A percentile compares a stretch with the other conserved stretches of the same genome.
Conservation (phyloP, 2,888 invertebrate species). For the Bimastos eiseni region DNA sequence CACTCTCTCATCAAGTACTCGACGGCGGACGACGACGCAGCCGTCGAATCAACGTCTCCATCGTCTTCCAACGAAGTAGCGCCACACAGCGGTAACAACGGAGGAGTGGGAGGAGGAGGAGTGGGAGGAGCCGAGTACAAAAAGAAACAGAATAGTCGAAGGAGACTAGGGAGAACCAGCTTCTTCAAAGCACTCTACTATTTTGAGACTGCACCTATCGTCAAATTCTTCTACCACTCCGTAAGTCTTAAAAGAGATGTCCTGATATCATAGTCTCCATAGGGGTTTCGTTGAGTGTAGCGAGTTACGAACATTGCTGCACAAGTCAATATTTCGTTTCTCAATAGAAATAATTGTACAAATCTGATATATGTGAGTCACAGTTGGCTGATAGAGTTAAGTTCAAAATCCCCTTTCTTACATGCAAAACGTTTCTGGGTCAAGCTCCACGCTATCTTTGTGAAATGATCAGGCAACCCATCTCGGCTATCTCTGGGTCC, state of each 20-base stretch:
- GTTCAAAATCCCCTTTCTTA: too few species aligned
- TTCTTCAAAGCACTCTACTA: slow-evolving; percentile 52
- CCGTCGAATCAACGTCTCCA: not conserved
- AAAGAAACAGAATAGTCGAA: slow-evolving; percentile 23
- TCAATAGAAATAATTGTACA: too few species aligned
- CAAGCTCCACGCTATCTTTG: too few species aligned
- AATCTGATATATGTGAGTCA: too few species aligned
- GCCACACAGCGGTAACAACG: slow-evolving; percentile 26
- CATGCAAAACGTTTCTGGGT: too few species aligned
- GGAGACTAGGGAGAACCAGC: slow-evolving; percentile 44
- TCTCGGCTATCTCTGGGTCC: too few species aligned
- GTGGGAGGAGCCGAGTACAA: slow-evolving; percentile 14
- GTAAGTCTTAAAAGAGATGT: slow-evolving; percentile 46
- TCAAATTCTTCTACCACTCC: slow-evolving; percentile 56
- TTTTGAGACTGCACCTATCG: slow-evolving; percentile 60
- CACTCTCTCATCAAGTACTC: slow-evolving; percentile 53
- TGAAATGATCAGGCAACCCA: too few species aligned
- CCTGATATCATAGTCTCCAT: not conserved
- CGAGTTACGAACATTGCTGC: too few species aligned
- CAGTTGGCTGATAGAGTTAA: too few species aligned
- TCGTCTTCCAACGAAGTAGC: not conserved
- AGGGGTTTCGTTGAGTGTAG: too few species aligned
- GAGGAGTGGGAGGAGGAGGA: slow-evolving; percentile 4
- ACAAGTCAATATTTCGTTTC: too few species aligned
- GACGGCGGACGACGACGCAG: slow-evolving; percentile 42